Percentiles rank a stretch among this genome's conserved stretches.
These are phyloP conservation scores for Misgurnus mizolepis DNA, from an alignment of 2,113 vertebrate genomes.

Conservation along the genomic window DNA sequence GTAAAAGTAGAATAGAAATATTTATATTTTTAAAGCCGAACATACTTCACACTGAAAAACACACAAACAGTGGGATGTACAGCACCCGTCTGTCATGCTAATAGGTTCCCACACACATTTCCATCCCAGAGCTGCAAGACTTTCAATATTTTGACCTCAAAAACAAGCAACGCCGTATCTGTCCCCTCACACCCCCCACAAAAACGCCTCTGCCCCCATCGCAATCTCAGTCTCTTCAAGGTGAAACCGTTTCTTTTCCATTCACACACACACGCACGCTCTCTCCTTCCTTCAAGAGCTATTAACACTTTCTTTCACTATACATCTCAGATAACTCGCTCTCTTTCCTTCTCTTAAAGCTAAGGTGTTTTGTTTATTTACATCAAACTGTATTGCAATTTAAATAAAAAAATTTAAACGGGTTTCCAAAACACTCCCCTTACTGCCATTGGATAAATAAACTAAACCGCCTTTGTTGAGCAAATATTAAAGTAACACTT, in stretches of 20 bases:
- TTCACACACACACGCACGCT: not conserved
- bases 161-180: conserved; percentile 48
- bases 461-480: too few relatives aligned
- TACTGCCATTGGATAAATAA: too few relatives aligned
- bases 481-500: too few relatives aligned
- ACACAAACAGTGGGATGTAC: conserved; percentile 46
- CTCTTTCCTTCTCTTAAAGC: not conserved
- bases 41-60: not conserved
- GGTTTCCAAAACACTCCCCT: too few relatives aligned
- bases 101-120: conserved; percentile 59
- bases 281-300: conserved; percentile 4
- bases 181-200: not conserved
- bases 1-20: too few relatives aligned
- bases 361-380: not conserved
- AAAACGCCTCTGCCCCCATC: not conserved
- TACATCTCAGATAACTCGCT: not conserved
- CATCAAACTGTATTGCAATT: not conserved
- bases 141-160: conserved; percentile 57
- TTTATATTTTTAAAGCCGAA: not conserved
- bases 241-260: conserved; percentile 13
- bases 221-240: conserved; percentile 4
- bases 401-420: not conserved
- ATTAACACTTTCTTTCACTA: conserved; percentile 1
- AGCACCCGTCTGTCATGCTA: conserved; percentile 30
- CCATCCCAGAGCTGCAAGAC: conserved; percentile 47